These are phyloP conservation scores for Taphrorychus bicolor DNA, from an alignment of 2,888 invertebrate genomes.

Conservation along the genomic window DNA sequence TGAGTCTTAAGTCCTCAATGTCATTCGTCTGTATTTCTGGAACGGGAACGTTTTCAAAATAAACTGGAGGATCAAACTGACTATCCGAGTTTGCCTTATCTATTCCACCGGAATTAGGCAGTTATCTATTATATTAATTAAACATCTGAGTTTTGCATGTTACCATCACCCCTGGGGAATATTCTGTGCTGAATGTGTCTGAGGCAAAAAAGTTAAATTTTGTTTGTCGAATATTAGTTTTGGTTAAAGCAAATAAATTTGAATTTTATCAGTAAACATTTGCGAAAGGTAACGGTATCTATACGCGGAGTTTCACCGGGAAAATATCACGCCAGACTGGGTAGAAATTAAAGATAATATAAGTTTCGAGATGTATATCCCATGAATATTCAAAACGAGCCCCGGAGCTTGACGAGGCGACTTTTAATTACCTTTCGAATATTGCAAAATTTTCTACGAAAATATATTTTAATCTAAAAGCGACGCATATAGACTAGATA, in stretches of 20 bases:
- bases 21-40: conserved; percentile 34
- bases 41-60: conserved; percentile 27
- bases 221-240: neutral
- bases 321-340: conserved; percentile 51
- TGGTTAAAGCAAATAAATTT: neutral
- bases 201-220: neutral
- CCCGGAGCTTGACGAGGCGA: conserved; percentile 45
- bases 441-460: conserved; percentile 49
- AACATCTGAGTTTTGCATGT: conserved; percentile 18
- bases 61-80: conserved; percentile 32
- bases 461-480: conserved; percentile 40
- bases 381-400: conserved; percentile 57
- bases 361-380: conserved; percentile 59
- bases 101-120: conserved; percentile 34
- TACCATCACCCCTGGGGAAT: too few relatives aligned
- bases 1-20: conserved; percentile 40
- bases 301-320: conserved; percentile 14
- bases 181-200: too few relatives aligned
- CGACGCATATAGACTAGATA: conserved; percentile 32
- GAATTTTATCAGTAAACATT: conserved; percentile 33
- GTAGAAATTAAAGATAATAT: conserved; percentile 59
- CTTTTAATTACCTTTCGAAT: conserved; percentile 53
- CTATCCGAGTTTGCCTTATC: conserved; percentile 34
- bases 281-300: conserved; percentile 26
- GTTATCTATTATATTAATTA: conserved; percentile 35